Conservation (phyloP, 2,797 vertebrate species). For the Kryptolebias ocellatus region DNA sequence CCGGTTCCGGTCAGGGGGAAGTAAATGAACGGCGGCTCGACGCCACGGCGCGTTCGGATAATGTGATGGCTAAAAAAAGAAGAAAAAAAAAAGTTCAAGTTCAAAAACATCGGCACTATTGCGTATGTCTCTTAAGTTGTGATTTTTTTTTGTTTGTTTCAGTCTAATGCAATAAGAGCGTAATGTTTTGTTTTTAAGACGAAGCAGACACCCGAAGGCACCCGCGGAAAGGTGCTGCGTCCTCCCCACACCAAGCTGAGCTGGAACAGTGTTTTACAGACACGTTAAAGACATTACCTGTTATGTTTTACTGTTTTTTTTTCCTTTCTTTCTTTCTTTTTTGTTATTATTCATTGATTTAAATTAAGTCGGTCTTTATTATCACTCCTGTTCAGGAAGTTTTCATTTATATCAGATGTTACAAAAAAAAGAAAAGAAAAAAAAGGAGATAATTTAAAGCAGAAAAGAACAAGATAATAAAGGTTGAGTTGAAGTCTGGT, state of each 20-base stretch:
- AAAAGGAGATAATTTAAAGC: conserved; percentile 85
- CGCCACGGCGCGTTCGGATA: conserved; percentile 65
- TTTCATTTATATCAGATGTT: conserved; percentile 85
- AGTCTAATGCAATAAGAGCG: conserved; percentile 85
- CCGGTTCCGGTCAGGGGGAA: conserved; percentile 75
- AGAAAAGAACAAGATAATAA: conserved; percentile 87
- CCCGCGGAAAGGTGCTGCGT: conserved; percentile 83
- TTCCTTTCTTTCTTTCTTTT: background rate
- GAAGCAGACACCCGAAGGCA: conserved; percentile 84
- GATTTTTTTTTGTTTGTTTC: conserved; percentile 75
- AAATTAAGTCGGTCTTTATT: conserved; percentile 87
- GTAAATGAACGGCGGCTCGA: conserved; percentile 75
- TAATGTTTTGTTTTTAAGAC: conserved; percentile 73
- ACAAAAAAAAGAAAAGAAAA: conserved; percentile 69
- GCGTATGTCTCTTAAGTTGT: conserved; percentile 80
- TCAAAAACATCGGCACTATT: conserved; percentile 86
- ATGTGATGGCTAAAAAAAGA: conserved; percentile 71
- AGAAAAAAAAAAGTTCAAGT: conserved; percentile 42
- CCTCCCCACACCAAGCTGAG: conserved; percentile 83
- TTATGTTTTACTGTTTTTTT: conserved; percentile 76
- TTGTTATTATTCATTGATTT: conserved; percentile 80
- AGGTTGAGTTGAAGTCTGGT: conserved; percentile 81
- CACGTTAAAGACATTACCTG: conserved; percentile 84
- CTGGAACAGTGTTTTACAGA: conserved; percentile 86
- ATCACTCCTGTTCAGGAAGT: conserved; percentile 86